A percentile compares a stretch with the other conserved stretches of the same genome.
These are phyloP conservation scores for Xiphydria camelus DNA, from an alignment of 2,888 invertebrate species.

Conservation along the genomic window DNA sequence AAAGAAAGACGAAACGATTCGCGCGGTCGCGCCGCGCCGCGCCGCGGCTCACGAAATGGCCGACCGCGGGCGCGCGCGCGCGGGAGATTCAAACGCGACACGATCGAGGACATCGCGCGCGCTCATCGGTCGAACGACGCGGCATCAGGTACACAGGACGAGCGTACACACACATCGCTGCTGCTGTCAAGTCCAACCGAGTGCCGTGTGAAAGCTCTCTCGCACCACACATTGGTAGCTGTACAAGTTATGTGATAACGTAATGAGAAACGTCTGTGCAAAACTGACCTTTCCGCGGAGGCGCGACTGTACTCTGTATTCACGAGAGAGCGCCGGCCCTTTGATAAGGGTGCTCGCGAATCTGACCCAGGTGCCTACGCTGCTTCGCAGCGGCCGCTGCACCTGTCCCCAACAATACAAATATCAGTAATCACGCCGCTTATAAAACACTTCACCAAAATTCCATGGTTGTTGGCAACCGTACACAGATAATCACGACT, in stretches of 20 bases:
- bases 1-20: too few relatives aligned
- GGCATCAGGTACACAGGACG: slow-evolving; percentile 49
- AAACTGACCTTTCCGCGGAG: slow-evolving; percentile 58
- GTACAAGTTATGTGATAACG: slow-evolving; percentile 15
- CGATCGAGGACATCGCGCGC: too few relatives aligned
- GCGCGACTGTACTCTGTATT: slow-evolving; percentile 52
- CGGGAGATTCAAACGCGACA: too few relatives aligned
- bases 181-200: slow-evolving; percentile 5
- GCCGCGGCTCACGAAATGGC: too few relatives aligned
- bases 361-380: slow-evolving; percentile 81
- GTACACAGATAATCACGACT: too few relatives aligned
- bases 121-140: slow-evolving; percentile 38
- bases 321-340: slow-evolving; percentile 85
- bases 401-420: slow-evolving; percentile 69
- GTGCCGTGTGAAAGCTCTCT: slow-evolving; percentile 16
- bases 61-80: too few relatives aligned
- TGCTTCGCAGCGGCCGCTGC: slow-evolving; percentile 82
- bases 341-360: slow-evolving; percentile 97
- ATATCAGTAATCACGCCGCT: slow-evolving; percentile 29
- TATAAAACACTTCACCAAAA: slow-evolving; percentile 2
- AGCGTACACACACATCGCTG: slow-evolving; percentile 31
- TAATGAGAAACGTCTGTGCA: slow-evolving; percentile 39
- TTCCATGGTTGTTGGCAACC: background rate
- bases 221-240: slow-evolving; percentile 22
- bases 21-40: too few relatives aligned